phyloP scores from a whole-genome alignment of 2,888 invertebrate species.

The Drosophila neonasuta region DNA sequence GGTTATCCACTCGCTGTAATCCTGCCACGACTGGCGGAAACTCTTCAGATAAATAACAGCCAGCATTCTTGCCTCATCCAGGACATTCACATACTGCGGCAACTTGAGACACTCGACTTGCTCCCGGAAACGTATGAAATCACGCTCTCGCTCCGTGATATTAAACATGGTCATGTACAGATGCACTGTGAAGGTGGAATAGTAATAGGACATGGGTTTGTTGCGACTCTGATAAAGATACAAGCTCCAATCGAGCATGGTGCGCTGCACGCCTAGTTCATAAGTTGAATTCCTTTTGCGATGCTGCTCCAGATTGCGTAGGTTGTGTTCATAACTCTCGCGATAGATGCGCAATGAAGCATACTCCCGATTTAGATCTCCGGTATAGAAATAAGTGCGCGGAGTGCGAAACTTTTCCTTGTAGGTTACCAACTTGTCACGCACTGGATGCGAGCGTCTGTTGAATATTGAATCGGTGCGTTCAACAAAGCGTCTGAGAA shows the following conservation, averaged over 20 bases:
- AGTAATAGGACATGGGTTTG: conserved; percentile 81
- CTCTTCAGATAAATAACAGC: conserved; percentile 80
- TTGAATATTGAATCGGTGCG: conserved; percentile 56
- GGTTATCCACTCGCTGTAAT: conserved; percentile 74
- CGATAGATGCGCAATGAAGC: conserved; percentile 69
- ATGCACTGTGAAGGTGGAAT: conserved; percentile 78
- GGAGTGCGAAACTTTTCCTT: conserved; percentile 73
- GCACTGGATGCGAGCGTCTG: conserved; percentile 57
- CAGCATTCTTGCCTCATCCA: conserved; percentile 78
- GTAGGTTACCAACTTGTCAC: conserved; percentile 60
- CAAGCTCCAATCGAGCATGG: conserved; percentile 79
- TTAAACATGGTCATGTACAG: conserved; percentile 80
- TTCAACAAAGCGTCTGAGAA: conserved; percentile 68
- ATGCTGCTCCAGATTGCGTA: conserved; percentile 71
- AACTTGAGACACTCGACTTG: conserved; percentile 78
- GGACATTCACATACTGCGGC: conserved; percentile 76
- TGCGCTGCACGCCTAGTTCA: conserved; percentile 69
- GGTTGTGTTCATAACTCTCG: conserved; percentile 79
- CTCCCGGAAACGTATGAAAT: conserved; percentile 69
- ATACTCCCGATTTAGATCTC: conserved; percentile 75
- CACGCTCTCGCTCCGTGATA: conserved; percentile 70
- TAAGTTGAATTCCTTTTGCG: conserved; percentile 74
- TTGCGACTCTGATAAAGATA: conserved; percentile 79
- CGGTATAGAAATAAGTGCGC: conserved; percentile 67
- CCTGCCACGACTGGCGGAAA: conserved; percentile 76